Conservation (phyloP, 2,113 vertebrate species). For the Macheiramphus alcinus region DNA sequence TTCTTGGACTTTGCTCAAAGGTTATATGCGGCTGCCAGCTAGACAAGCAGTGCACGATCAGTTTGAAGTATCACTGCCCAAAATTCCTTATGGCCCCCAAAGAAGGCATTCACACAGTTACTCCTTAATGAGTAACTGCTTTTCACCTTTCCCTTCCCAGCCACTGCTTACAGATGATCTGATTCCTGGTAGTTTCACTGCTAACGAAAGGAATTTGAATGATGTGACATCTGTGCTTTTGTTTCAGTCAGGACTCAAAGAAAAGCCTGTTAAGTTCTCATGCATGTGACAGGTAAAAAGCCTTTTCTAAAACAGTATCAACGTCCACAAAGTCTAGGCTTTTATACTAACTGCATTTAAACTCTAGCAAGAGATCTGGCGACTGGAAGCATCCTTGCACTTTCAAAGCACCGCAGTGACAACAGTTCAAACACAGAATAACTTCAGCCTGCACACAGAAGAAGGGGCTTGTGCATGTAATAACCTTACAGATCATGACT, state of each 20-base stretch:
- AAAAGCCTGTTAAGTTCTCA: background rate
- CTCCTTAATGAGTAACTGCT: background rate
- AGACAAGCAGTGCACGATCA: background rate
- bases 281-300: background rate
- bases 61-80: background rate
- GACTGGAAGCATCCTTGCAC: background rate
- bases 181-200: background rate
- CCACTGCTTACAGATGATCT: background rate
- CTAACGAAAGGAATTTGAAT: background rate
- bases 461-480: accelerated
- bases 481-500: background rate
- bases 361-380: background rate
- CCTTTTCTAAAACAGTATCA: slow-evolving; percentile 8
- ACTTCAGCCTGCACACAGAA: background rate
- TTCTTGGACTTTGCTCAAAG: background rate
- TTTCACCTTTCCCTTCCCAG: background rate
- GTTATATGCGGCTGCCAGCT: accelerated
- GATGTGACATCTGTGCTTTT: background rate
- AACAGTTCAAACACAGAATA: background rate
- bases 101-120: background rate
- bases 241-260: background rate
- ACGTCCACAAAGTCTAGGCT: background rate
- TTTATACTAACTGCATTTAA: background rate
- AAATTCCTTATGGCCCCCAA: background rate
- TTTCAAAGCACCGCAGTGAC: background rate